Percentiles rank a stretch among this genome's conserved stretches.
These are phyloP conservation scores for Conopomorpha cramerella DNA, from an alignment of 1,140 invertebrate genomes.

Conservation along the genomic window DNA sequence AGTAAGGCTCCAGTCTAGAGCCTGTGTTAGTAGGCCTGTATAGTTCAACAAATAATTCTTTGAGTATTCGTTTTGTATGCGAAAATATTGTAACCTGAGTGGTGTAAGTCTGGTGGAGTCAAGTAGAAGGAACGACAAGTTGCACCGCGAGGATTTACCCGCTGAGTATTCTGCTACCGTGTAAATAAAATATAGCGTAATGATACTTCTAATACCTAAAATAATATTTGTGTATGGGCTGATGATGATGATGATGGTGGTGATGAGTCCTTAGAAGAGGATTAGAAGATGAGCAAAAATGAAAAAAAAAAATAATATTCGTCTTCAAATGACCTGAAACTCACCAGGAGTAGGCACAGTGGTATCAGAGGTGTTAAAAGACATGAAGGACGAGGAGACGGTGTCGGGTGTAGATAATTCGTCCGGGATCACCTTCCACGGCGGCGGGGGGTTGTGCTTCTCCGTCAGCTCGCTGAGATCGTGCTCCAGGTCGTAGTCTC, in stretches of 20 bases:
- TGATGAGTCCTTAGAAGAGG: neutral
- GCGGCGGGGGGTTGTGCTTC: constrained; percentile 15
- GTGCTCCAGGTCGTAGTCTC: constrained; percentile 14
- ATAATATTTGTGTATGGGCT: too few relatives aligned
- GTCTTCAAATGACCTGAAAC: neutral
- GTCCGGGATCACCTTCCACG: constrained; percentile 6
- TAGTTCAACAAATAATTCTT: too few relatives aligned
- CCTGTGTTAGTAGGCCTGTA: too few relatives aligned
- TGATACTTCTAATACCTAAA: neutral
- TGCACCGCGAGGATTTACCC: too few relatives aligned
- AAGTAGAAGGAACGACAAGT: too few relatives aligned
- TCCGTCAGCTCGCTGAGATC: constrained; percentile 21
- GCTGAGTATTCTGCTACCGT: too few relatives aligned
- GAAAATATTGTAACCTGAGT: too few relatives aligned
- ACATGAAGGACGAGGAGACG: constrained; percentile 33
- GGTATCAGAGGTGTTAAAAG: constrained; percentile 28
- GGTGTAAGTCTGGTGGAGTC: too few relatives aligned
- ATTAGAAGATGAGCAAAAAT: neutral
- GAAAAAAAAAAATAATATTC: neutral
- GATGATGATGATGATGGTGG: too few relatives aligned
- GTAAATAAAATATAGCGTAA: neutral
- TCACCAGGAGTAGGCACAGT: constrained; percentile 42
- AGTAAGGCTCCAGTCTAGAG: too few relatives aligned
- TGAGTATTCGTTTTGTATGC: too few relatives aligned
- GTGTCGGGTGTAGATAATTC: constrained; percentile 14